phyloP scores from a whole-genome alignment of 2,797 vertebrate genomes.

The Rhinophrynus dorsalis region DNA sequence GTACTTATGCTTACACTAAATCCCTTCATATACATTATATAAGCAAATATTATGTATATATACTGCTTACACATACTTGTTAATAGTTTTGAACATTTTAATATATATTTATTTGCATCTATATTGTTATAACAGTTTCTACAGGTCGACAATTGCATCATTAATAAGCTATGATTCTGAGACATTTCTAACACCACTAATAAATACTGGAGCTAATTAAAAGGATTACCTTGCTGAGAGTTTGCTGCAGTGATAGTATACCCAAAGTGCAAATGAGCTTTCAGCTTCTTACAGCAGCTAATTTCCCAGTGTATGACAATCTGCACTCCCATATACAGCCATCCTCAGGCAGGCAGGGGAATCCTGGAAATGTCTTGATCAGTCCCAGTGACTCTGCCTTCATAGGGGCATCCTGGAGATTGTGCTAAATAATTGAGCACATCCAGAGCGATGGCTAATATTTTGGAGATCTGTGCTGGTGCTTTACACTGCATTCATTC shows the following conservation, averaged over 20 bases:
- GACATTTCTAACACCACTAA: no score
- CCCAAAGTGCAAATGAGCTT: constrained; percentile 36
- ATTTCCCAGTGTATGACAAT: not conserved
- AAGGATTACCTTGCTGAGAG: constrained; percentile 44
- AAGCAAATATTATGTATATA: no score
- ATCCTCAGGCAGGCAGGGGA: constrained; percentile 3
- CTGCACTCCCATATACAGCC: constrained; percentile 3
- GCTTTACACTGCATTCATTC: constrained; percentile 46
- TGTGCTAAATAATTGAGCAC: constrained; percentile 6
- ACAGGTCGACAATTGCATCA: no score
- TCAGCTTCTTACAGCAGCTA: constrained; percentile 12
- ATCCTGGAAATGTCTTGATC: not conserved
- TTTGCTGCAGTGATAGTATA: constrained; percentile 46
- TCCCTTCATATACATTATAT: no score
- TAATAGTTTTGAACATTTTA: no score
- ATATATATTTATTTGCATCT: no score
- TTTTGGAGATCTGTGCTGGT: constrained; percentile 3
- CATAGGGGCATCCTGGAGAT: constrained; percentile 8
- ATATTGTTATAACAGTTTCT: no score
- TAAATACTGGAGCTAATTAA: not conserved
- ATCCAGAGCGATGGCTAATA: constrained; percentile 10
- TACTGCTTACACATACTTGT: no score
- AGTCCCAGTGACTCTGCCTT: not conserved
- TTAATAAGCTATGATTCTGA: no score
- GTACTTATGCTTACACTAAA: no score